A percentile compares a stretch with the other conserved stretches of the same genome.
phyloP scores from a whole-genome alignment of 2,797 vertebrate genomes.

The Myotis pilosus region DNA sequence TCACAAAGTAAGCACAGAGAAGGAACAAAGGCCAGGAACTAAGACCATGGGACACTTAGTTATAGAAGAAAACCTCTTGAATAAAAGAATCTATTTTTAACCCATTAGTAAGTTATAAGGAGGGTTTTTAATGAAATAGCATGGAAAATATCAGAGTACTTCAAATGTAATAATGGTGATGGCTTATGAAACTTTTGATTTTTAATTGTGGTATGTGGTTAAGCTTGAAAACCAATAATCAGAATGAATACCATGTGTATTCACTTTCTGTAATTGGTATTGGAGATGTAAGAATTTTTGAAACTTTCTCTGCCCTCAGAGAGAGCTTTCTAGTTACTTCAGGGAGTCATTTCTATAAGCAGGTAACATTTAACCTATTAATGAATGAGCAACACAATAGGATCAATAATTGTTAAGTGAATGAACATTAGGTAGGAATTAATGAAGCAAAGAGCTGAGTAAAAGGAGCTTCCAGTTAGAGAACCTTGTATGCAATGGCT shows the following conservation, averaged over 20 bases:
- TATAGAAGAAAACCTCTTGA: not conserved
- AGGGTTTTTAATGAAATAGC: not conserved
- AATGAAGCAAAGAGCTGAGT: not conserved
- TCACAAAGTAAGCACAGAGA: not conserved
- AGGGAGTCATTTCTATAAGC: not conserved
- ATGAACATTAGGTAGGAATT: not conserved
- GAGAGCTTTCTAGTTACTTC: not conserved
- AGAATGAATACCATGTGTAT: not conserved
- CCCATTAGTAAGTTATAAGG: not conserved
- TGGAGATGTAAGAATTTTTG: not conserved
- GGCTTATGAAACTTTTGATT: not conserved
- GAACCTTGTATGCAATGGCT: not conserved
- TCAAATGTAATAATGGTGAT: not conserved
- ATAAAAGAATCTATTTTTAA: constrained; percentile 5
- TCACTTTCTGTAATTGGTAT: not conserved
- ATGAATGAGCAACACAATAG: not conserved
- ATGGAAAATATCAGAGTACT: not conserved
- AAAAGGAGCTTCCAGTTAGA: not conserved
- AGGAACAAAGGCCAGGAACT: not conserved
- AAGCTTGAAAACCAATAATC: constrained; percentile 1
- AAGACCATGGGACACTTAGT: not conserved
- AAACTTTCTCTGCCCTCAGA: not conserved
- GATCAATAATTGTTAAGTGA: constrained; percentile 13
- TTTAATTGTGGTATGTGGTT: constrained; percentile 8
- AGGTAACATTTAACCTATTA: constrained; percentile 38